Evolutionary conservation across 2,797 vertebrate genomes (phyloP).

Genomic region (Syngnathus acus): DNA sequence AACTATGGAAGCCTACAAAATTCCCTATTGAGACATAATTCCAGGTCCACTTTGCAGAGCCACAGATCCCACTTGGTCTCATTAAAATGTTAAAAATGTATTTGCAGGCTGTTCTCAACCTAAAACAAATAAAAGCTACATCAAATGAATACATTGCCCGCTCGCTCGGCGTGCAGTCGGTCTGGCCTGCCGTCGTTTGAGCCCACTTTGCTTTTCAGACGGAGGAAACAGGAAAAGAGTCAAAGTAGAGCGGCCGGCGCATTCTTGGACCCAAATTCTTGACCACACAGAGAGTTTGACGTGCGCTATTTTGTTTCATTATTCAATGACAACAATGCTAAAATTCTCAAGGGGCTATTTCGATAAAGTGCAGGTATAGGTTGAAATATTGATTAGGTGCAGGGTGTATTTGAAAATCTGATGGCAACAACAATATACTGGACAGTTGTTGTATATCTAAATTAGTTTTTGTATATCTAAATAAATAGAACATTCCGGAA

Average conservation of each 20-base stretch:
- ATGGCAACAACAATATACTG: too few species aligned
- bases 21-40: conserved; percentile 10
- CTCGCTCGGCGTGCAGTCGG: conserved; percentile 33
- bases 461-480: too few species aligned
- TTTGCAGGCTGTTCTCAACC: not conserved
- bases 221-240: conserved; percentile 68
- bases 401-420: too few species aligned
- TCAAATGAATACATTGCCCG: conserved; percentile 17
- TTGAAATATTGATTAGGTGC: not conserved
- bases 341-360: not conserved
- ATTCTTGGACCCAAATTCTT: conserved; percentile 65
- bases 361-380: not conserved
- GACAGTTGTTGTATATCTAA: too few species aligned
- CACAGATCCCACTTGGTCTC: conserved; percentile 1
- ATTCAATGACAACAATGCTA: conserved; percentile 26
- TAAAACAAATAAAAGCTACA: not conserved
- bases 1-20: not conserved
- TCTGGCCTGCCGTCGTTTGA: conserved; percentile 37
- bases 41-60: not conserved
- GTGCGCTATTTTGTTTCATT: conserved; percentile 48
- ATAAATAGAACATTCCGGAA: too few species aligned
- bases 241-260: conserved; percentile 58
- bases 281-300: conserved; percentile 72
- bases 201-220: conserved; percentile 57
- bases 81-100: conserved; percentile 9